Evolutionary conservation across 2,888 invertebrate species (phyloP), one percentile per base, ranked within the genome.

Genomic region (Aphidius colemani): DNA sequence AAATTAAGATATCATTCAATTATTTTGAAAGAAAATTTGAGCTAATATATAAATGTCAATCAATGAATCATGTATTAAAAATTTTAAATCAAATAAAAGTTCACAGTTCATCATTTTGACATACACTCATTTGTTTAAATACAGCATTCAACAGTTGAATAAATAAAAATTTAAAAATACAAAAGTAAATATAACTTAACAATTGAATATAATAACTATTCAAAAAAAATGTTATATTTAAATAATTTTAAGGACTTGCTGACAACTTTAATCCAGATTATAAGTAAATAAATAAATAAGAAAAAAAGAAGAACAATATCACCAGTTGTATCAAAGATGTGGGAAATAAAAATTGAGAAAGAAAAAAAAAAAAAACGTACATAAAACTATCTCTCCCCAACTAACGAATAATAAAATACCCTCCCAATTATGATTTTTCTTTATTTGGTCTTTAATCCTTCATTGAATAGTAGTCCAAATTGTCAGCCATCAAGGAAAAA

Each of bases 381-480:
- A 55, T 30, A 30, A 55, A 55, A 44, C 3, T 30, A 5, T 43
- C 10, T 44, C 13, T 9, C 18, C 44, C 55, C 55, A 55, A 43
- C 4, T 43, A 13, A 7, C 13, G n/a, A 53, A 40, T 45, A 45
- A 48, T 59, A 59, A 59, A 50, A 13, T 18, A 50, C 49, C 59
- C 59, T 59, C 50, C 30, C 51, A 59, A 59, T 59, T 59, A 59
- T 30, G 50, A 49, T 59, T 30, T 48, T 50, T 41, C 7, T 59
- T 49, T 18, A 8, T 18, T 44, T 13, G 7, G 44, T 6, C 43
- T 43, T 49, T 49, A 59, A 59, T 59, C 59, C 59, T 18, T 50
- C 43, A 39, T 59, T 59, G 44, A 59, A 59, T 59, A 41, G 59
- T 30, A 30, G 30, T 30, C 7, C 50, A 50, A 48, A 10, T 50